phyloP scores from a whole-genome alignment of 2,113 vertebrate genomes.

The Siniperca knerii region DNA sequence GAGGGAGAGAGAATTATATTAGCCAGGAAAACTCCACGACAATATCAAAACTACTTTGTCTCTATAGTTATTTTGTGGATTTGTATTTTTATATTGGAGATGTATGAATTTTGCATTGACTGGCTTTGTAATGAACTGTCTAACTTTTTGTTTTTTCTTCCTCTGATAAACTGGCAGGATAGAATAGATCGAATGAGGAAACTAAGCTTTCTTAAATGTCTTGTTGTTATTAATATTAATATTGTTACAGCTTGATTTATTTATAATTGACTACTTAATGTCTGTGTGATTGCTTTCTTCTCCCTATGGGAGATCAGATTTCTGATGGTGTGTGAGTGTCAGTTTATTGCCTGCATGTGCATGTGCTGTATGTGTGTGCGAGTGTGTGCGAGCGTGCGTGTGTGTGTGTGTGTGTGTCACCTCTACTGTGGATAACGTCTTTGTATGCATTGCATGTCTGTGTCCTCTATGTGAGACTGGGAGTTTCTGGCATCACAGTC shows the following conservation, averaged over 20 bases:
- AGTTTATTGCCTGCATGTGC: conserved; percentile 75
- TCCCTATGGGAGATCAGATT: conserved; percentile 86
- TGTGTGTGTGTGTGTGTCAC: conserved; percentile 41
- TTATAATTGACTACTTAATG: conserved; percentile 78
- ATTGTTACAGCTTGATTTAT: conserved; percentile 79
- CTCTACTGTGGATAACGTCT: conserved; percentile 61
- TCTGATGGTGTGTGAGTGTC: conserved; percentile 58
- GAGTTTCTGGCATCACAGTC: conserved; percentile 20
- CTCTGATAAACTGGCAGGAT: conserved; percentile 67
- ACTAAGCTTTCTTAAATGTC: conserved; percentile 78
- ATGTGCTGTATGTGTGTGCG: conserved; percentile 56
- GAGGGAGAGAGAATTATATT: conserved; percentile 73
- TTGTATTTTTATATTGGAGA: conserved; percentile 90
- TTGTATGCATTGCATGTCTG: conserved; percentile 87
- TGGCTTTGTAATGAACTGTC: conserved; percentile 83
- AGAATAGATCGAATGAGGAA: conserved; percentile 66
- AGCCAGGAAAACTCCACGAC: conserved; percentile 79
- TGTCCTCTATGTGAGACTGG: conserved; percentile 59
- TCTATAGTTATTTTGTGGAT: conserved; percentile 87
- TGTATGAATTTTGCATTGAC: conserved; percentile 84
- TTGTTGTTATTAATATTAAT: conserved; percentile 75
- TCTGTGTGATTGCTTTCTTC: conserved; percentile 83
- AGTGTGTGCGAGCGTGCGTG: conserved; percentile 5
- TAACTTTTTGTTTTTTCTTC: conserved; percentile 69
- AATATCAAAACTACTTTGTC: conserved; percentile 82